Percentiles rank a stretch among this genome's conserved stretches.
Evolutionary conservation across 2,113 vertebrate species (phyloP).

Genomic region (Dasypus novemcinctus): DNA sequence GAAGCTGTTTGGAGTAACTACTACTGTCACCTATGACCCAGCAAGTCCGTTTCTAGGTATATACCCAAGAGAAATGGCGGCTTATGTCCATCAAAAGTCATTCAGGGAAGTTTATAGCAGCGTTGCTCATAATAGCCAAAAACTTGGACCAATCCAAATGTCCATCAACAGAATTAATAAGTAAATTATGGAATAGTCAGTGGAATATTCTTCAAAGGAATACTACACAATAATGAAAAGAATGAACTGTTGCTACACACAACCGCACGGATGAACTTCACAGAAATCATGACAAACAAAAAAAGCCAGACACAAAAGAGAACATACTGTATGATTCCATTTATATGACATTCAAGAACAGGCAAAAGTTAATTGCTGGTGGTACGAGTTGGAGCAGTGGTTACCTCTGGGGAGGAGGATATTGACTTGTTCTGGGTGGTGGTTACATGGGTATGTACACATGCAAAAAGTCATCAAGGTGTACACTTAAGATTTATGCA

Average conservation of each 20-base stretch:
- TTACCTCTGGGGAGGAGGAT: background rate
- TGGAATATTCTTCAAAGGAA: background rate
- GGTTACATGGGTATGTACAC: background rate
- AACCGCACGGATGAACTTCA: background rate
- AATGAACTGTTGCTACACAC: background rate
- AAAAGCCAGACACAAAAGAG: constrained; percentile 2
- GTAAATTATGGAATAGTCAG: background rate
- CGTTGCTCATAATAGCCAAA: constrained; percentile 5
- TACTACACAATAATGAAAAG: background rate
- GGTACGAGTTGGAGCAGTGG: background rate
- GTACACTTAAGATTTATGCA: background rate
- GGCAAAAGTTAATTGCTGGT: background rate
- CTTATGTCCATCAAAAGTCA: background rate
- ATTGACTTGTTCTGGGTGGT: constrained; percentile 27
- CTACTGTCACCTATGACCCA: background rate
- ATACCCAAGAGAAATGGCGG: background rate
- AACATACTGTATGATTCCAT: no score
- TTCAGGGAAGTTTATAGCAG: constrained; percentile 8
- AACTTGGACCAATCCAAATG: background rate
- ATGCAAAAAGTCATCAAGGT: constrained; percentile 1
- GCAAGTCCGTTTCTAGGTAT: background rate
- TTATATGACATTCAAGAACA: no score
- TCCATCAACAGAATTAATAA: background rate
- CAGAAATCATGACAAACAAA: background rate
- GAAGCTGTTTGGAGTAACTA: background rate